Percentiles rank a stretch among this genome's conserved stretches.
Conservation (phyloP, 2,888 invertebrate genomes). For the Callinectes sapidus region DNA sequence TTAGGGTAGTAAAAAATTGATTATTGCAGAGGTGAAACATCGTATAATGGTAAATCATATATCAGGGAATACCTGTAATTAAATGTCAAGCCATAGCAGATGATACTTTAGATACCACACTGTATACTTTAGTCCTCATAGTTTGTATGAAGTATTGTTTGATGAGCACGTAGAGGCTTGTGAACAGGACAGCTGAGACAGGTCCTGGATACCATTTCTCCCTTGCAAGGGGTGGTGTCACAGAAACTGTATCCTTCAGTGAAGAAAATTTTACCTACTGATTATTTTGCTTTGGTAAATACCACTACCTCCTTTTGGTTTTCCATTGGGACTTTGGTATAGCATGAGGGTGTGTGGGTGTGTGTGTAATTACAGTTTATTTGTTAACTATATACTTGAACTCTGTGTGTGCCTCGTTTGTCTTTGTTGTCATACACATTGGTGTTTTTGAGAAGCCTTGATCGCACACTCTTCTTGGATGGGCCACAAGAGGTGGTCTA, state of each 20-base stretch:
- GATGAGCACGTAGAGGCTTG: neutral
- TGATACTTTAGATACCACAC: neutral
- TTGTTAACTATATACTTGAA: constrained; percentile 15
- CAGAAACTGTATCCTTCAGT: constrained; percentile 23
- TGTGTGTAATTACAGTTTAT: constrained; percentile 31
- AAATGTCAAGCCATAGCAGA: neutral
- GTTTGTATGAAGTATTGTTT: neutral
- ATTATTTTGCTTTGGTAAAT: constrained; percentile 32
- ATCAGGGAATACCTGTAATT: too few relatives aligned
- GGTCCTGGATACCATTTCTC: neutral
- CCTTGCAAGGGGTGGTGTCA: neutral
- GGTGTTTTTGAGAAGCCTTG: neutral
- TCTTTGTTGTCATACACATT: constrained; percentile 22
- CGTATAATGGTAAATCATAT: too few relatives aligned
- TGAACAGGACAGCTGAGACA: neutral
- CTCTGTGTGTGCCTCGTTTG: constrained; percentile 31
- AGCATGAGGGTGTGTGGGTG: constrained; percentile 31
- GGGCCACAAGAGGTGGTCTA: neutral
- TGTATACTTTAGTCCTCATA: neutral
- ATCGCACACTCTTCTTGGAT: constrained; percentile 1
- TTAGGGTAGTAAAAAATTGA: too few relatives aligned
- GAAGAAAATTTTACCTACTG: constrained; percentile 9
- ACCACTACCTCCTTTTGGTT: constrained; percentile 19
- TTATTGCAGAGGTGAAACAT: too few relatives aligned
- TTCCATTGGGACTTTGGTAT: neutral